Evolutionary conservation across 2,113 vertebrate species (phyloP).

Genomic region (Myrmecophaga tridactyla): DNA sequence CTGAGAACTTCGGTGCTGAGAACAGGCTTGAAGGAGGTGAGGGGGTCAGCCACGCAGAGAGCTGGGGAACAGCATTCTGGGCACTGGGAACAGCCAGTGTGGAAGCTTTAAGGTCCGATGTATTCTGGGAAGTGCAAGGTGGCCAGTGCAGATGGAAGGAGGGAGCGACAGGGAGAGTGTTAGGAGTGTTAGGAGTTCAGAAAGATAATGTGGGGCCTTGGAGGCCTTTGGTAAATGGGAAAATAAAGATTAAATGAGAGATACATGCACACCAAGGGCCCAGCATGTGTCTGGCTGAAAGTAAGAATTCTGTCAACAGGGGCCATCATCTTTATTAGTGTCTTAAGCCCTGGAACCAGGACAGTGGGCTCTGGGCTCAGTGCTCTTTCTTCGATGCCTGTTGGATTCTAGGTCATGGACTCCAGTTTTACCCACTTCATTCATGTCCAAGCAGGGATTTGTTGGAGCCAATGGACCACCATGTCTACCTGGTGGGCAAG

Average conservation of each 20-base stretch:
- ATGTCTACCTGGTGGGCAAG: neutral
- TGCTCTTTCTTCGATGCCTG: neutral
- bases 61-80: neutral
- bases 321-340: neutral
- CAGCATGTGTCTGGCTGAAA: neutral
- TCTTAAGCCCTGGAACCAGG: neutral
- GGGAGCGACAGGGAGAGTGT: fast-evolving
- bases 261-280: neutral
- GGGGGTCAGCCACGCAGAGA: neutral
- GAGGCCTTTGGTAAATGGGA: neutral
- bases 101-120: neutral
- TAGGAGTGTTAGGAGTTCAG: neutral
- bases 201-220: neutral
- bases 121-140: neutral
- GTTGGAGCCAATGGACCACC: neutral
- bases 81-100: too few relatives aligned
- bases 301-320: neutral
- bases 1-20: neutral
- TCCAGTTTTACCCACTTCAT: neutral
- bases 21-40: neutral
- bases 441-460: neutral
- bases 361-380: neutral
- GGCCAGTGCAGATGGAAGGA: neutral
- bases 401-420: neutral
- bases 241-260: neutral